Evolutionary conservation across 2,888 invertebrate genomes (phyloP), one percentile per base, ranked within the genome.

Genomic region (Hirtodrosophila alboralis): DNA sequence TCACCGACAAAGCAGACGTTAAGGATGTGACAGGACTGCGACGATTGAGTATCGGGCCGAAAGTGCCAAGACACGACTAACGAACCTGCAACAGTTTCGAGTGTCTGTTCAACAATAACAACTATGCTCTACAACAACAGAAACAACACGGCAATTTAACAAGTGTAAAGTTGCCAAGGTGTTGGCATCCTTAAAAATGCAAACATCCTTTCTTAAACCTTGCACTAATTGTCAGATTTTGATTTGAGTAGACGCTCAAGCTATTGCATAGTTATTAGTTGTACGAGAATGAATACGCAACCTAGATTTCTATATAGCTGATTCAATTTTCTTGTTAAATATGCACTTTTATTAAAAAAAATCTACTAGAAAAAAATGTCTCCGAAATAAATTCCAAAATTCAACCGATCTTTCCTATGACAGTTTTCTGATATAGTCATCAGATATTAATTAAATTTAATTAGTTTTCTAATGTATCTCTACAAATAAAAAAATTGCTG

Each of bases 11-110:
- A 63, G 48, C 63, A 23, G 37, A 9, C 44, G 56, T n/a, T n/a
- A 43, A 37, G 57, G 28, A 56, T 57, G 60, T 48, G 34, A 34
- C 31, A 13, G 47, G 23, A 21, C 26, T 33, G 23, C 41, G 41
- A 36, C 41, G 34, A 41, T 41, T 23, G 36, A 27, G 41, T 57
- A 57, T 69, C 58, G 26, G 43, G 30, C 41, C 57, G 36, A 45
- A 45, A 66, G 61, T 51, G 68, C 44, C 45, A 45, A 44, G 44
- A 60, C 56, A 53, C 36, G 66, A 62, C 80, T 78, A 79, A 79
- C 75, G 74, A 77, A 74, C 52, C 61, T 65, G 64, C 60, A 37
- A 58, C 59, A 61, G 44, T 38, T 57, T 37, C 61, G 45, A 49
- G 56, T 57, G 41, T 10, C 38, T 43, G 41, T 40, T 40, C 27